A percentile compares a stretch with the other conserved stretches of the same genome.
phyloP scores from a whole-genome alignment of 2,888 invertebrate genomes.

The Nephrotoma flavescens region DNA sequence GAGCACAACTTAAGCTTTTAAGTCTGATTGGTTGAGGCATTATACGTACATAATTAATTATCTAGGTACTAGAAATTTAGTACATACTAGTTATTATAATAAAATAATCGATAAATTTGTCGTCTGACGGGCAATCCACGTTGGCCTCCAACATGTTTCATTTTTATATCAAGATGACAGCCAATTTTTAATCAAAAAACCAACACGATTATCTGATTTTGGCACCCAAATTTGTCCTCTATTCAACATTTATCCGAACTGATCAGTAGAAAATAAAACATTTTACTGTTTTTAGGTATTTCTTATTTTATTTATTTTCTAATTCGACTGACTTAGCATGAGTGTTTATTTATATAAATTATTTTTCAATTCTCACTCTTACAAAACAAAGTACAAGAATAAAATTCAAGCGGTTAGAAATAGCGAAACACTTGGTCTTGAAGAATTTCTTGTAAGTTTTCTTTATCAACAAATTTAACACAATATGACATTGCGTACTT shows the following conservation, averaged over 20 bases:
- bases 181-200: neutral
- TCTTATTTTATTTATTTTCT: neutral
- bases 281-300: neutral
- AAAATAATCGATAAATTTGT: neutral
- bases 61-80: neutral
- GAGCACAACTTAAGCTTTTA: too few relatives aligned
- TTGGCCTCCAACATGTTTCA: neutral
- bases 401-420: neutral
- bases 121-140: neutral
- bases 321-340: neutral
- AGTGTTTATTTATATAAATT: neutral
- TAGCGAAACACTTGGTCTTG: neutral
- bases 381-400: neutral
- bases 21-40: too few relatives aligned
- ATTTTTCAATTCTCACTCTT: neutral
- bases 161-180: neutral
- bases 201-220: neutral
- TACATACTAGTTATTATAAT: neutral
- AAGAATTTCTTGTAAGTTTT: neutral
- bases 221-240: neutral
- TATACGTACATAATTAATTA: too few relatives aligned
- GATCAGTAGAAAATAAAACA: neutral
- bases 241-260: neutral
- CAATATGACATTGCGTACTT: neutral
- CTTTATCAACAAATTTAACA: neutral